A percentile compares a stretch with the other conserved stretches of the same genome.
Conservation (phyloP, 2,888 invertebrate genomes). For the Ephialtes manifestator region DNA sequence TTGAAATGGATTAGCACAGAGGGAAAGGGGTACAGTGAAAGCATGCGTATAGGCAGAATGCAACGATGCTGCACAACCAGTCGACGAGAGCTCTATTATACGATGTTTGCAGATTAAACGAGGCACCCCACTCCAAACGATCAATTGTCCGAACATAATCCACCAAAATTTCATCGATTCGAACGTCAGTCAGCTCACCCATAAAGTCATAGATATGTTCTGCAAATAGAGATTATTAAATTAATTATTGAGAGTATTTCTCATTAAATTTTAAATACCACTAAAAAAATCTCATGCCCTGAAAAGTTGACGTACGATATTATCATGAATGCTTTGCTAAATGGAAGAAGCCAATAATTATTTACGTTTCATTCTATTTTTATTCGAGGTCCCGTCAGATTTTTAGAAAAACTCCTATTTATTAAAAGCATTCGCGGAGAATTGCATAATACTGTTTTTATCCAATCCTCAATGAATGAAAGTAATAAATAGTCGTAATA, state of each 20-base stretch:
- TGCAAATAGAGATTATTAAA: slow-evolving; percentile 13
- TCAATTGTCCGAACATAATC: slow-evolving; percentile 62
- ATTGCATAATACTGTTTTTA: too few species aligned
- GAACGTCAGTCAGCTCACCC: slow-evolving; percentile 5
- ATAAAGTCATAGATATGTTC: slow-evolving; percentile 12
- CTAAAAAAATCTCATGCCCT: not conserved
- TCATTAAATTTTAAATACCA: not conserved
- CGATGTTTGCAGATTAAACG: slow-evolving; percentile 66
- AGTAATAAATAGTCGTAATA: too few species aligned
- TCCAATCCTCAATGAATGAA: too few species aligned
- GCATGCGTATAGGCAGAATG: not conserved
- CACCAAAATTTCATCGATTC: slow-evolving; percentile 57
- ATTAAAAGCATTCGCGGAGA: too few species aligned
- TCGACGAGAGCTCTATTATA: slow-evolving; percentile 54
- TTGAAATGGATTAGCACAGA: slow-evolving; percentile 48
- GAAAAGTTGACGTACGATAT: not conserved
- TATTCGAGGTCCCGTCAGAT: too few species aligned
- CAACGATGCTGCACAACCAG: slow-evolving; percentile 11
- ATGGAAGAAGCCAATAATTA: too few species aligned
- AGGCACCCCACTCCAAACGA: slow-evolving; percentile 46
- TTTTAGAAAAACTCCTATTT: too few species aligned
- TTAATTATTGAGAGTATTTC: slow-evolving; percentile 4
- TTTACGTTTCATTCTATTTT: too few species aligned
- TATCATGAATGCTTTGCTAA: not conserved
- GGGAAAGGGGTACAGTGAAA: slow-evolving; percentile 7